Evolutionary conservation across 2,797 vertebrate species (phyloP).

Genomic region (Megalops cyprinoides): DNA sequence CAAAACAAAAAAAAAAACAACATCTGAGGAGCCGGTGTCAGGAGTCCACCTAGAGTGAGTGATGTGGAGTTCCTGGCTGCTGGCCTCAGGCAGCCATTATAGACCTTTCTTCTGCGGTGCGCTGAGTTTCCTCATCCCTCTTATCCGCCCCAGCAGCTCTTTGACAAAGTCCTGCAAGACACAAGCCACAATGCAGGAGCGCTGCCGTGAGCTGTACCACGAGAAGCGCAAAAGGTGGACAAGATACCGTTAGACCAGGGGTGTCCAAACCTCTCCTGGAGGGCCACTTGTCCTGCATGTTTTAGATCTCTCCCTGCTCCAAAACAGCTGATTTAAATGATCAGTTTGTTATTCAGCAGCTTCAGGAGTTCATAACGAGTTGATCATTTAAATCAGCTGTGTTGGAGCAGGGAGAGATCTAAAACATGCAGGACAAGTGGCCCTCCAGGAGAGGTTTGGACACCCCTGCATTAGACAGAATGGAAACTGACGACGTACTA

Average conservation of each 20-base stretch:
- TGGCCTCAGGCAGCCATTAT: slow-evolving; percentile 70
- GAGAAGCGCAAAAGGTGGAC: not conserved
- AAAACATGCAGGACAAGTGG: no score
- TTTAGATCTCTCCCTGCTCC: no score
- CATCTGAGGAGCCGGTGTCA: slow-evolving; percentile 22
- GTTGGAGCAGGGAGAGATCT: no score
- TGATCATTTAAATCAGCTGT: no score
- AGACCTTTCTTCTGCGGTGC: slow-evolving; percentile 92
- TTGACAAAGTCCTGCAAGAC: slow-evolving; percentile 86
- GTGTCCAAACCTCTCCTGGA: no score
- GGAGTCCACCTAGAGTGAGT: slow-evolving; percentile 32
- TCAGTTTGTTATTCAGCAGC: no score
- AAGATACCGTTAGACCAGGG: not conserved
- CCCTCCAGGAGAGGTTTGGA: no score
- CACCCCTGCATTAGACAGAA: no score
- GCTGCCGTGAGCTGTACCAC: not conserved
- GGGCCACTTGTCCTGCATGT: no score
- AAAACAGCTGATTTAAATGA: no score
- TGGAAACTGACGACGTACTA: not conserved
- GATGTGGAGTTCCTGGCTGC: slow-evolving; percentile 33
- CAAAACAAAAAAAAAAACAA: slow-evolving; percentile 21
- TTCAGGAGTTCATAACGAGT: no score
- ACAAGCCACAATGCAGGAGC: not conserved
- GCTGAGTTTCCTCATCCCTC: slow-evolving; percentile 95
- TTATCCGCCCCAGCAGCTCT: slow-evolving; percentile 92